Conservation (phyloP, 1,140 invertebrate species). For the Drosophila bipectinata region DNA sequence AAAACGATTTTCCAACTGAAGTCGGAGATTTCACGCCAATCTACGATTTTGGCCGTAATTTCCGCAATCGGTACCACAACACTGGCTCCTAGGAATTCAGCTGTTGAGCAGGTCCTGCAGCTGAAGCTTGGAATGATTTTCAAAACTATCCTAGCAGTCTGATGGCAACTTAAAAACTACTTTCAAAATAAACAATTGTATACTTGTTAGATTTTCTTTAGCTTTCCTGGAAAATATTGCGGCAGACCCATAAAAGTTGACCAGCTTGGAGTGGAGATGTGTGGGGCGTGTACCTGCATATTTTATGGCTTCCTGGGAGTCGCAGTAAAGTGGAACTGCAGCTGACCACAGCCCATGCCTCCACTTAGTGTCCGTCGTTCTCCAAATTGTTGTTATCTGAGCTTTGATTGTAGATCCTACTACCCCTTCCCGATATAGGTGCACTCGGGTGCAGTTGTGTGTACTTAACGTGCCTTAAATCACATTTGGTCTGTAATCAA, state of each 20-base stretch:
- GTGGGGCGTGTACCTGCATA: slow-evolving; percentile 55
- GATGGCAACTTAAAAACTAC: not conserved
- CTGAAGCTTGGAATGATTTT: not conserved
- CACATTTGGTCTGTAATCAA: slow-evolving; percentile 79
- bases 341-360: slow-evolving; percentile 29
- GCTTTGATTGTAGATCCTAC: slow-evolving; percentile 44
- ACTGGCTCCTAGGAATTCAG: not conserved
- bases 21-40: not conserved
- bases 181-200: not conserved
- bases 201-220: not conserved
- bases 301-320: slow-evolving; percentile 41
- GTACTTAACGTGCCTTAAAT: slow-evolving; percentile 76
- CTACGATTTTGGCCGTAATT: not conserved
- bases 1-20: not conserved
- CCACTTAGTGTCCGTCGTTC: slow-evolving; percentile 3
- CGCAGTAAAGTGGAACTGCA: slow-evolving; percentile 13
- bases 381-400: slow-evolving; percentile 26
- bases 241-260: not conserved
- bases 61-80: not conserved
- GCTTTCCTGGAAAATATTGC: not conserved
- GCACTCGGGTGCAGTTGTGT: slow-evolving; percentile 17
- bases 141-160: not conserved
- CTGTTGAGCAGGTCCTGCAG: not conserved
- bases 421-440: not conserved
- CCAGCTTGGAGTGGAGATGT: slow-evolving; percentile 6